Evolutionary conservation across 2,113 vertebrate genomes (phyloP).

Genomic region (Onychorhynchus coronatus): DNA sequence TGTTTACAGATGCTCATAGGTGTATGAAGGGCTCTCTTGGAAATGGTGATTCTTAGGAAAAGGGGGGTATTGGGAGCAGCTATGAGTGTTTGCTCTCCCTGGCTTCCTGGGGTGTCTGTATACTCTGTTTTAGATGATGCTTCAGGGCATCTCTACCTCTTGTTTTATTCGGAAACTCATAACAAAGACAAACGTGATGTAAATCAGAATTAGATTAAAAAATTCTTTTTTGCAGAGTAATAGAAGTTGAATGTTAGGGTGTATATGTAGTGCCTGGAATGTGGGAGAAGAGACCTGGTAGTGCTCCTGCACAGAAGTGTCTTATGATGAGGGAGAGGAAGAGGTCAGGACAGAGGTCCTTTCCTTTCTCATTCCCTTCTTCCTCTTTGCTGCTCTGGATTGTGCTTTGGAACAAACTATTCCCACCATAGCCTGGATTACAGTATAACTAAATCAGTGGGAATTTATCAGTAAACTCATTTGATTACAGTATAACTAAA

Average conservation of each 20-base stretch:
- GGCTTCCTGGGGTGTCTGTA: neutral
- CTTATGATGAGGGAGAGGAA: neutral
- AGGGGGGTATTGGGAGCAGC: neutral
- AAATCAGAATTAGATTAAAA: neutral
- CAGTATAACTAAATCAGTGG: neutral
- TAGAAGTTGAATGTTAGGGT: neutral
- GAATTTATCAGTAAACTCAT: neutral
- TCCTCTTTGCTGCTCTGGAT: neutral
- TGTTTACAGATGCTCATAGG: neutral
- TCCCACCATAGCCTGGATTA: neutral
- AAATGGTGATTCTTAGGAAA: neutral
- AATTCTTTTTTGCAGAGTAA: too few species aligned
- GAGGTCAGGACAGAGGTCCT: neutral
- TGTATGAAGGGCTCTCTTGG: neutral
- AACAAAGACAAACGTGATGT: neutral
- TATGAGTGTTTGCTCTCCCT: neutral
- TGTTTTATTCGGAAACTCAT: neutral
- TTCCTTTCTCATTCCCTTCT: neutral
- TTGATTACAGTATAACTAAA: neutral
- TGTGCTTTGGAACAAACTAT: neutral
- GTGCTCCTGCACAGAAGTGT: accelerated
- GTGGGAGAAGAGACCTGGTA: neutral
- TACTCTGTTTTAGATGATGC: neutral
- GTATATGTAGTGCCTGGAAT: neutral
- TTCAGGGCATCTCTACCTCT: neutral